Evolutionary conservation across 2,888 invertebrate genomes (phyloP), one percentile per base, ranked within the genome.

Genomic region (Syrista parreyssii): DNA sequence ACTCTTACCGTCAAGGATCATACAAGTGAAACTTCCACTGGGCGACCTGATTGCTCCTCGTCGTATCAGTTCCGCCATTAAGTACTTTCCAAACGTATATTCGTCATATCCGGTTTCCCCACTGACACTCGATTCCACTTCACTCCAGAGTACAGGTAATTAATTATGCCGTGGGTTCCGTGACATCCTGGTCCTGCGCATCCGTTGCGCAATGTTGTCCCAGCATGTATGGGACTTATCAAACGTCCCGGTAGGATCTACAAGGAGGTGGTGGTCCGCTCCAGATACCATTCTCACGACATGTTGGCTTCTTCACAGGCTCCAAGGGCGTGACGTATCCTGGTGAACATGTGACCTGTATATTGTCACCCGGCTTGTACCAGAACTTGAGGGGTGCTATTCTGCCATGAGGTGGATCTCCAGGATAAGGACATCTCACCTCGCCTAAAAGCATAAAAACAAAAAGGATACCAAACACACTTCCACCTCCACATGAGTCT

Each of bases 301-400:
- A 95, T 79, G 93, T 93, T 11, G 95, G 94, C 86, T 94, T 92
- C 84, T 94, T 94, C 75, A 93, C 92, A n/a, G 93, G 93, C 78
- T 93, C 93, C 72, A 91, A 78, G 0, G 91, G 91, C 12, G 90
- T 90, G 80, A 94, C 93, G 89, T 93, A 95, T 68, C 95, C 95
- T 11, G 94, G 94, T 78, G 94, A 93, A 87, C 96, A 96, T 78
- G 94, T 94, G 75, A 95, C 94, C 88, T 94, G 94, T 83, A 95
- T 92, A 83, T 94, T 94, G 88, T 96, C 95, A 55, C 95, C 95
- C 23, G 95, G 95, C 88, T 95, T 95, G 91, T 95, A 96, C 89
- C 94, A 94, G 91, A 95, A 95, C 89, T 95, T 95, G 76, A 95
- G 93, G 33, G 96, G 96, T 3, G 94, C 94, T 86, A 95, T 93